Evolutionary conservation across 2,797 vertebrate genomes (phyloP).

Genomic region (Philypnodon macrostomus): DNA sequence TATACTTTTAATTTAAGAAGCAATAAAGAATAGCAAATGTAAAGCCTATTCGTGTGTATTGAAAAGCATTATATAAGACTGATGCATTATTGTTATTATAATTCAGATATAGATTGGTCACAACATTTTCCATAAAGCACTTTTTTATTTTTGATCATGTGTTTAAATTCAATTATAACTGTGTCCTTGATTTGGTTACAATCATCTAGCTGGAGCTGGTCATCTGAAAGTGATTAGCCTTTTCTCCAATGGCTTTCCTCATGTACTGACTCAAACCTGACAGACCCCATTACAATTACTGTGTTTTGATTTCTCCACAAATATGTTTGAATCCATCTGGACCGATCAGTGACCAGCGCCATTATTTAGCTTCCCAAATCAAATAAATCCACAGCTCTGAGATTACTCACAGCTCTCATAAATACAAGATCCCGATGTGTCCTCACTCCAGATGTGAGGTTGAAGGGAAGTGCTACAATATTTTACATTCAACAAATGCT

Average conservation of each 20-base stretch:
- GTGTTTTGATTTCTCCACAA: slow-evolving; percentile 78
- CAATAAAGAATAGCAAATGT: too few species aligned
- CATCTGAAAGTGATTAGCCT: slow-evolving; percentile 83
- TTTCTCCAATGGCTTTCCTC: slow-evolving; percentile 69
- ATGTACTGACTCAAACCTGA: slow-evolving; percentile 71
- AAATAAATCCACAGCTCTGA: slow-evolving; percentile 63
- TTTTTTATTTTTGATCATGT: too few species aligned
- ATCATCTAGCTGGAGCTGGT: slow-evolving; percentile 34
- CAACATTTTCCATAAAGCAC: neutral
- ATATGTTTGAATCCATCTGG: slow-evolving; percentile 74
- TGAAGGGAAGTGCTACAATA: slow-evolving; percentile 28
- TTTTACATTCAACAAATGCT: slow-evolving; percentile 10
- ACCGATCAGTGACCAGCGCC: slow-evolving; percentile 64
- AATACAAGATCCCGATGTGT: slow-evolving; percentile 50
- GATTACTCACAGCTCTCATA: slow-evolving; percentile 52
- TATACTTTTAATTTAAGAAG: too few species aligned
- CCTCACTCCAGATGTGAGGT: slow-evolving; percentile 45
- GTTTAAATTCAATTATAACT: too few species aligned
- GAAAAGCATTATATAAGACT: too few species aligned
- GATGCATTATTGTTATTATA: too few species aligned
- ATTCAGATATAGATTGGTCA: too few species aligned
- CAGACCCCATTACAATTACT: slow-evolving; percentile 77
- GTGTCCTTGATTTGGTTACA: slow-evolving; percentile 53
- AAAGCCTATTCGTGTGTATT: too few species aligned
- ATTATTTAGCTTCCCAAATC: slow-evolving; percentile 69